Conservation (phyloP, 2,797 vertebrate species). For the Danio kyathit region DNA sequence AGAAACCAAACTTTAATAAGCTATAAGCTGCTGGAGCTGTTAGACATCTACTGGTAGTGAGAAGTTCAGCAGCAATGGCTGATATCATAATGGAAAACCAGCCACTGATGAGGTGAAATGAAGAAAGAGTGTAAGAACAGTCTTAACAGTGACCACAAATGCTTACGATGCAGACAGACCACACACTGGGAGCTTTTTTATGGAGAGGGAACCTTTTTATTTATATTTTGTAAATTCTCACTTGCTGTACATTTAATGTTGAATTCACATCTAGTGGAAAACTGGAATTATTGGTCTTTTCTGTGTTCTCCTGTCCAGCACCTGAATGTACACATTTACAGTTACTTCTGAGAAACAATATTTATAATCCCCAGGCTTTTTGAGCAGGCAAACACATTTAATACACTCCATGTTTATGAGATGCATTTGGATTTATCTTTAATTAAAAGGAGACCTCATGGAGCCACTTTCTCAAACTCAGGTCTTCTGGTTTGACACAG, state of each 20-base stretch:
- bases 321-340: constrained; percentile 25
- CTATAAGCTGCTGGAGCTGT: constrained; percentile 43
- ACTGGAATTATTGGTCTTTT: constrained; percentile 5
- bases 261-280: not conserved
- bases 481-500: not conserved
- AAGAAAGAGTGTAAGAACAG: constrained; percentile 64
- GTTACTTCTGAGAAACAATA: not conserved
- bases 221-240: constrained; percentile 60
- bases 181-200: constrained; percentile 58
- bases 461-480: constrained; percentile 22
- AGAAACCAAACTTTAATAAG: constrained; percentile 62
- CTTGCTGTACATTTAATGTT: constrained; percentile 59
- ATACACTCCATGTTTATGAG: constrained; percentile 72
- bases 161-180: constrained; percentile 64
- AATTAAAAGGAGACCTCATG: constrained; percentile 34
- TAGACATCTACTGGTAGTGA: constrained; percentile 53
- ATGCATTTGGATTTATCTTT: constrained; percentile 64
- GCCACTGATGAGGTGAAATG: constrained; percentile 66
- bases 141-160: constrained; percentile 67
- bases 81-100: constrained; percentile 64
- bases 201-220: constrained; percentile 33
- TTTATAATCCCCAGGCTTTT: constrained; percentile 25
- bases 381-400: constrained; percentile 71
- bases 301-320: constrained; percentile 20
- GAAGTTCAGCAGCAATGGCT: constrained; percentile 41